phyloP scores from a whole-genome alignment of 2,888 invertebrate species.

The Cryptocephalus primarius region DNA sequence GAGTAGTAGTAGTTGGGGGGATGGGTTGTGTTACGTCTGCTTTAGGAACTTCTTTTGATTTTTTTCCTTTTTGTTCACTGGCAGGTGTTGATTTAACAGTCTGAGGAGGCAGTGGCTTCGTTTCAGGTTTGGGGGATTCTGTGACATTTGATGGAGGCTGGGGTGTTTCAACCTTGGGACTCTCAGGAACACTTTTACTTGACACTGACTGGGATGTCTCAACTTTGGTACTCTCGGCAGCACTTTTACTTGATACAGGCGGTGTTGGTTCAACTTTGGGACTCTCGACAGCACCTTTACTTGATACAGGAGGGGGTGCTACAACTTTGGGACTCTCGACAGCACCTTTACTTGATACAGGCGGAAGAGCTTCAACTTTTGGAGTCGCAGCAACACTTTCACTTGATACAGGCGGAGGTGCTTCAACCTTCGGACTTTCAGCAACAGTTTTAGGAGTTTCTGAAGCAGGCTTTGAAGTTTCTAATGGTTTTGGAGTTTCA shows the following conservation, averaged over 20 bases:
- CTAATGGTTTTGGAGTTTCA: not conserved
- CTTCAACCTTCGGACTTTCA: not conserved
- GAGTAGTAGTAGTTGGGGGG: slow-evolving; percentile 23
- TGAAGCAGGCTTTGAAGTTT: not conserved
- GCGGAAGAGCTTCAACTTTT: not conserved
- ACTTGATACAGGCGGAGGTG: not conserved
- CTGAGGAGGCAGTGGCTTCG: not conserved
- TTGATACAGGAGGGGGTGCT: not conserved
- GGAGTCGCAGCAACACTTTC: not conserved
- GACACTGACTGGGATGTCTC: slow-evolving; percentile 7
- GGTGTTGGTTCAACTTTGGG: not conserved
- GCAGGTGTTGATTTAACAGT: not conserved
- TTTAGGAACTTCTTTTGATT: slow-evolving; percentile 13
- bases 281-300: not conserved
- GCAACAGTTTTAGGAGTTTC: not conserved
- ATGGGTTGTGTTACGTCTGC: slow-evolving; percentile 2
- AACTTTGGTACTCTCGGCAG: slow-evolving; percentile 20
- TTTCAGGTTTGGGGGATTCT: slow-evolving; percentile 7
- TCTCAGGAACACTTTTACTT: not conserved
- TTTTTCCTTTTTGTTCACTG: slow-evolving; percentile 7
- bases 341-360: not conserved
- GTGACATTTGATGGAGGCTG: not conserved
- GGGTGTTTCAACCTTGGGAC: slow-evolving; percentile 1
- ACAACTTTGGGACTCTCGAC: not conserved
- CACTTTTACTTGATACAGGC: slow-evolving; percentile 2